A percentile compares a stretch with the other conserved stretches of the same genome.
phyloP scores from a whole-genome alignment of 2,113 vertebrate genomes.

The Hippotragus niger region DNA sequence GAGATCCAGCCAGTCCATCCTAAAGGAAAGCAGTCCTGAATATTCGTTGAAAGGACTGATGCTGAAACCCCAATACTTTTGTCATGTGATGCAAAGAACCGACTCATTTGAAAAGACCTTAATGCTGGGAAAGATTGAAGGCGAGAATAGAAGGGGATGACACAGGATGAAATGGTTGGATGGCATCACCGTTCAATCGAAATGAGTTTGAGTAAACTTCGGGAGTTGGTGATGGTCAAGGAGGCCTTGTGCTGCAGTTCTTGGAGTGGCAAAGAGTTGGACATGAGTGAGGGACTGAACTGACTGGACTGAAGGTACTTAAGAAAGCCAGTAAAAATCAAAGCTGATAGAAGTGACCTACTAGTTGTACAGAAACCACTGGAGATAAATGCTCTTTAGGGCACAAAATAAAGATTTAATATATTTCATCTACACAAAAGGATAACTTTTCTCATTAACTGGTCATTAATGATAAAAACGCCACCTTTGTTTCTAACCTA shows the following conservation, averaged over 20 bases:
- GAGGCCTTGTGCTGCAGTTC: not conserved
- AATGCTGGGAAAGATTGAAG: not conserved
- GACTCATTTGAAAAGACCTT: not conserved
- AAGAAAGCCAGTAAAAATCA: not conserved
- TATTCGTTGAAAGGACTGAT: not conserved
- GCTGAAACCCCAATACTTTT: not conserved
- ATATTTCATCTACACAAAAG: fast-evolving
- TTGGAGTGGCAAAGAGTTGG: not conserved
- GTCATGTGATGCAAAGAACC: not conserved
- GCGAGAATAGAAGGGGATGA: fast-evolving
- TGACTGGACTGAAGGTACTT: not conserved
- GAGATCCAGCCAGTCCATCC: not conserved
- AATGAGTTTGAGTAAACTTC: not conserved
- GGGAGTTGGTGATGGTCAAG: not conserved
- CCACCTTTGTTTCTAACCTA: not conserved
- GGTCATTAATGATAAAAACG: not conserved
- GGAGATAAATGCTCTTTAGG: not conserved
- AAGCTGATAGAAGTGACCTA: not conserved
- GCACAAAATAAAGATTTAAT: not conserved
- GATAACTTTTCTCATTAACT: not conserved
- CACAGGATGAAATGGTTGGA: not conserved
- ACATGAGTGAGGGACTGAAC: not conserved
- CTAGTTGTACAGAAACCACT: not conserved
- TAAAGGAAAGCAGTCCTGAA: not conserved
- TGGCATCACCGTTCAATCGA: fast-evolving